These are phyloP conservation scores for Rhinichthys osculus DNA, from an alignment of 2,797 vertebrate species.

Conservation along the genomic window DNA sequence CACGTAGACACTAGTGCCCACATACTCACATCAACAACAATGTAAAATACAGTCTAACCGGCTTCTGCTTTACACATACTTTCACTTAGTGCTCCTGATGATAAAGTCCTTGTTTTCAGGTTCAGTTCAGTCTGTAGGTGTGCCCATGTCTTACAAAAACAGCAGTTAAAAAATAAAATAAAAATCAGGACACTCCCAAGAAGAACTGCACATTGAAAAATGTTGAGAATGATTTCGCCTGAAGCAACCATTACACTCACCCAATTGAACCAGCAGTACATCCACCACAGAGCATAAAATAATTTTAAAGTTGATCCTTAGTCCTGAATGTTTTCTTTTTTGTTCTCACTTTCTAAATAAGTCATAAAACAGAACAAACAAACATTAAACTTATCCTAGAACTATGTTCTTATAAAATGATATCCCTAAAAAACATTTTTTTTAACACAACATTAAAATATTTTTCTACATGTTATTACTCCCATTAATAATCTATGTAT, in stretches of 20 bases:
- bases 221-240: slow-evolving; percentile 35
- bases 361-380: not conserved
- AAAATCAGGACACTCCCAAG: slow-evolving; percentile 21
- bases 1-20: slow-evolving; percentile 17
- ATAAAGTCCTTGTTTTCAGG: slow-evolving; percentile 16
- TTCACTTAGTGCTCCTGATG: slow-evolving; percentile 11
- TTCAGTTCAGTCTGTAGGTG: slow-evolving; percentile 31
- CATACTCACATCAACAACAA: not conserved
- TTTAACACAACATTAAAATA: not conserved
- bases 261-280: not conserved
- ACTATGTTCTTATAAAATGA: not conserved
- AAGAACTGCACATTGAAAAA: slow-evolving; percentile 41
- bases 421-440: not conserved
- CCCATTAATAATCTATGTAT: not conserved
- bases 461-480: not conserved
- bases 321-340: not conserved
- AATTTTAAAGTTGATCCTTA: not conserved
- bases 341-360: not conserved
- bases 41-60: not conserved
- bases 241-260: slow-evolving; percentile 24
- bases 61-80: not conserved
- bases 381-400: not conserved
- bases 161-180: not conserved
- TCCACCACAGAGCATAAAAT: not conserved
- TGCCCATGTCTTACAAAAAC: slow-evolving; percentile 5